Percentiles rank a stretch among this genome's conserved stretches.
Evolutionary conservation across 1,140 invertebrate species (phyloP).

Genomic region (Aporrectodea caliginosa): DNA sequence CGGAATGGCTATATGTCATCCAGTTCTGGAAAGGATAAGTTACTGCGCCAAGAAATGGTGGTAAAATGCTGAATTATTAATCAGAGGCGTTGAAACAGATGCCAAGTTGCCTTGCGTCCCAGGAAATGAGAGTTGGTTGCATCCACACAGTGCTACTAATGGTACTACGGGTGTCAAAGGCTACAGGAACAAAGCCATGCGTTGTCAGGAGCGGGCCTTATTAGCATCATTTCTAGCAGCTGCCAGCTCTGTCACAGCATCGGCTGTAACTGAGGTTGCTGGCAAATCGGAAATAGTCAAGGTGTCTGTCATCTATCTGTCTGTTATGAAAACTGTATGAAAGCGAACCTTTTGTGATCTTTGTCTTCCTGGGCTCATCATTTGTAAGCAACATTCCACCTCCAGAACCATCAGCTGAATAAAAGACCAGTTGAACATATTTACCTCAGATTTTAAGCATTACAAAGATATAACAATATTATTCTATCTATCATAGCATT

Average conservation of each 20-base stretch:
- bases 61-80: no score
- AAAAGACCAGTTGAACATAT: no score
- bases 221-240: background rate
- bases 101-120: no score
- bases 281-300: background rate
- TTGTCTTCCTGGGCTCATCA: slow-evolving; percentile 21
- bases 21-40: no score
- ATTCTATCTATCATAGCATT: background rate
- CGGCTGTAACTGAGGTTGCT: background rate
- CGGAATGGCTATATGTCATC: no score
- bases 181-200: background rate
- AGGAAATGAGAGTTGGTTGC: no score
- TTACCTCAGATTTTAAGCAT: no score
- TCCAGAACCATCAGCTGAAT: slow-evolving; percentile 30
- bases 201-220: background rate
- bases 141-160: no score
- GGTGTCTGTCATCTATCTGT: background rate
- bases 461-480: no score
- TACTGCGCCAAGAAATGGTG: no score
- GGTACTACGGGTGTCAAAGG: background rate
- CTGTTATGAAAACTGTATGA: background rate
- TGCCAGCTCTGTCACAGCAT: no score
- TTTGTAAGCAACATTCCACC: slow-evolving; percentile 29
- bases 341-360: background rate
- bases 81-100: no score